phyloP scores from a whole-genome alignment of 2,797 vertebrate genomes.

The Hafferia zeledoni region DNA sequence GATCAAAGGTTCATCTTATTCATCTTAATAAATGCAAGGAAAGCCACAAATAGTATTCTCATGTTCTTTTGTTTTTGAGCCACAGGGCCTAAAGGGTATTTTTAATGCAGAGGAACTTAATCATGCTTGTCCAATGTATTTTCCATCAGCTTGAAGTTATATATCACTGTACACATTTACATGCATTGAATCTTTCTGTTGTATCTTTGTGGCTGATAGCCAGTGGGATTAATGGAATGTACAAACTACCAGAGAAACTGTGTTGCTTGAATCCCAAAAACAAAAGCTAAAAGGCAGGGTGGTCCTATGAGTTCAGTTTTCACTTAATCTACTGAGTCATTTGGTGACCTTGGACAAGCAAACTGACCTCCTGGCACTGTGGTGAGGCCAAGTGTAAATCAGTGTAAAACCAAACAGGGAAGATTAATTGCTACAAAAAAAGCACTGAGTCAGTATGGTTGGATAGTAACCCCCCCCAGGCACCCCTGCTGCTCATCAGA shows the following conservation, averaged over 20 bases:
- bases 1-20: slow-evolving; percentile 61
- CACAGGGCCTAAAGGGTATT: slow-evolving; percentile 43
- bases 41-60: slow-evolving; percentile 61
- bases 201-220: slow-evolving; percentile 5
- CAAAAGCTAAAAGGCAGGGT: background rate
- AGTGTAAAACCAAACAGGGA: background rate
- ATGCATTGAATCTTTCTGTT: background rate
- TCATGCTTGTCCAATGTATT: slow-evolving; percentile 53
- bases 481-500: background rate
- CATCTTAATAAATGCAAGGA: slow-evolving; percentile 41
- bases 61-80: slow-evolving; percentile 58
- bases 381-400: background rate
- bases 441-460: background rate
- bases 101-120: slow-evolving; percentile 65
- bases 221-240: background rate
- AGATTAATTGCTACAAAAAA: background rate
- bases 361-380: slow-evolving; percentile 4
- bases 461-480: background rate
- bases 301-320: slow-evolving; percentile 22
- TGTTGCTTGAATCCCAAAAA: background rate
- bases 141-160: slow-evolving; percentile 49
- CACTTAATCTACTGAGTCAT: slow-evolving; percentile 33
- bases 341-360: slow-evolving; percentile 14
- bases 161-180: slow-evolving; percentile 30
- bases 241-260: background rate